Evolutionary conservation across 2,113 vertebrate species (phyloP).

Genomic region (Callionymus lyra): DNA sequence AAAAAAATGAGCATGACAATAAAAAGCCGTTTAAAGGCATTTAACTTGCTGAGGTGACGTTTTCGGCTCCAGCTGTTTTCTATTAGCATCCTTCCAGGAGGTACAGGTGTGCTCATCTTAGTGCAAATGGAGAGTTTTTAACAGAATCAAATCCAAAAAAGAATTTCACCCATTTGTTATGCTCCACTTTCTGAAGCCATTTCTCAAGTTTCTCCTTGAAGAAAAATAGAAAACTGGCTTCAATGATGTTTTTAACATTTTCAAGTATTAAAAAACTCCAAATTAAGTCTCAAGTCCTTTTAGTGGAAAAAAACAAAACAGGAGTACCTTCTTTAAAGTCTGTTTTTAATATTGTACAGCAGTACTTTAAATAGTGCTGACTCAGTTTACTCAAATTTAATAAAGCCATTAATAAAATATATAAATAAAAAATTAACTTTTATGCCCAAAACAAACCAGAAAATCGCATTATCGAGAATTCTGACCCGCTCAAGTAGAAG

Average conservation of each 20-base stretch:
- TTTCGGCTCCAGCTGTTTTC: constrained; percentile 41
- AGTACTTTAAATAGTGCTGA: too few species aligned
- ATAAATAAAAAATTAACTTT: too few species aligned
- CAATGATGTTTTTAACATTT: not conserved
- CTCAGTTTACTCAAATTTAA: too few species aligned
- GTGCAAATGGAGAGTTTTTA: constrained; percentile 6
- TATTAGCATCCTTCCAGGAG: constrained; percentile 18
- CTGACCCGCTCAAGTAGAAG: too few species aligned
- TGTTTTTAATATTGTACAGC: too few species aligned
- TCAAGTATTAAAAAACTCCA: too few species aligned
- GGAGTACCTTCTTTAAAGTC: too few species aligned
- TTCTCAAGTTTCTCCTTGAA: not conserved
- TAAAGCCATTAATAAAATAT: too few species aligned
- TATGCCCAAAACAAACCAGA: too few species aligned
- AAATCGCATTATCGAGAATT: too few species aligned
- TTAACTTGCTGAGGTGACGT: constrained; percentile 30
- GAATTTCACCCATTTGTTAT: not conserved
- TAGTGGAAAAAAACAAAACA: not conserved
- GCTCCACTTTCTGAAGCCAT: not conserved
- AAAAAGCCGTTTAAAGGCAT: constrained; percentile 3
- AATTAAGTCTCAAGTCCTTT: not conserved
- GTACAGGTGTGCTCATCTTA: constrained; percentile 11
- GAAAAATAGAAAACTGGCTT: not conserved
- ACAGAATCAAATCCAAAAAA: too few species aligned
- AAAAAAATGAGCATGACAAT: too few species aligned